phyloP scores from a whole-genome alignment of 2,797 vertebrate genomes.

The Xenops minutus region DNA sequence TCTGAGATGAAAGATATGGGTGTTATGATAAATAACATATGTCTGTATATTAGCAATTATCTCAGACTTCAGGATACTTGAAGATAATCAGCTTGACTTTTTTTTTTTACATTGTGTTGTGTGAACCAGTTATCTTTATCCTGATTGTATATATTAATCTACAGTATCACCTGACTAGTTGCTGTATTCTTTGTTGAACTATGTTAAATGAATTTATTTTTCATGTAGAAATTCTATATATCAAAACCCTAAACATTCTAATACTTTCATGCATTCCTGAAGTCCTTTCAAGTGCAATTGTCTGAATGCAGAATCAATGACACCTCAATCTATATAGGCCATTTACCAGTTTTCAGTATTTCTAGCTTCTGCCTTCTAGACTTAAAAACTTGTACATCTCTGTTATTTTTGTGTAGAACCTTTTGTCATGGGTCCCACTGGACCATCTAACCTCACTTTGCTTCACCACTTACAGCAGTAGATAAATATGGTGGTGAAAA shows the following conservation, averaged over 20 bases:
- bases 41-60: not conserved
- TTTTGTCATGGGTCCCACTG: not conserved
- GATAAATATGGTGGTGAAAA: not conserved
- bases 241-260: not conserved
- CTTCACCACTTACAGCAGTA: not conserved
- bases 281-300: not conserved
- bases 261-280: not conserved
- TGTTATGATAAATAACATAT: not conserved
- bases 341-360: not conserved
- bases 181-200: not conserved
- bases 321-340: not conserved
- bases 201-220: not conserved
- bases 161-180: not conserved
- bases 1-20: not conserved
- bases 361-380: not conserved
- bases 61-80: not conserved
- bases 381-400: not conserved
- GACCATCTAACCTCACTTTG: not conserved
- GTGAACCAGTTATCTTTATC: not conserved
- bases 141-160: not conserved
- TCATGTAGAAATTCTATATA: slow-evolving; percentile 1
- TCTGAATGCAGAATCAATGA: not conserved
- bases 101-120: not conserved
- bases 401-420: not conserved
- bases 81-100: not conserved